These are phyloP conservation scores for Barnardius zonarius DNA, from an alignment of 2,113 vertebrate species.

Conservation along the genomic window DNA sequence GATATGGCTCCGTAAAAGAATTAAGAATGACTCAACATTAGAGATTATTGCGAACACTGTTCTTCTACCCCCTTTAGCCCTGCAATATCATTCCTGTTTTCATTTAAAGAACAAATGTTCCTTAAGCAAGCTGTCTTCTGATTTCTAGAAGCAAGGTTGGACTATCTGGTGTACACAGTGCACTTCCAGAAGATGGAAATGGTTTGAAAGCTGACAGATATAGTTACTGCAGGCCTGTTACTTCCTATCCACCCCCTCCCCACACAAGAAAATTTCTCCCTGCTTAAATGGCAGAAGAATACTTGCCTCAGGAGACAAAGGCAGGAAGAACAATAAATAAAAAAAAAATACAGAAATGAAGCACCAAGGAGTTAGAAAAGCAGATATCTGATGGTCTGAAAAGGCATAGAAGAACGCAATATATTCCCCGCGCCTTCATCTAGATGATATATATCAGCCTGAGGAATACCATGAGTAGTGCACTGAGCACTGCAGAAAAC, in stretches of 20 bases:
- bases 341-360: neutral
- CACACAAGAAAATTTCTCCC: neutral
- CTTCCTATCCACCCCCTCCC: neutral
- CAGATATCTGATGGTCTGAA: neutral
- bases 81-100: neutral
- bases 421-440: neutral
- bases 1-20: neutral
- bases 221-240: neutral
- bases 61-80: neutral
- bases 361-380: neutral
- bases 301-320: neutral
- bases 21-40: neutral
- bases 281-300: neutral
- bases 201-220: neutral
- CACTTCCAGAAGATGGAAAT: neutral
- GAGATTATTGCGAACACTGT: neutral
- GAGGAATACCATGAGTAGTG: neutral
- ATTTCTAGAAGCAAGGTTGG: neutral
- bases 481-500: neutral
- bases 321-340: neutral
- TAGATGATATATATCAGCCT: neutral
- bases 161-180: neutral
- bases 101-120: neutral
- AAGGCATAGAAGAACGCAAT: neutral
- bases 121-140: neutral